phyloP scores from a whole-genome alignment of 2,888 invertebrate genomes.

The Vannuccia rotundouncinata region DNA sequence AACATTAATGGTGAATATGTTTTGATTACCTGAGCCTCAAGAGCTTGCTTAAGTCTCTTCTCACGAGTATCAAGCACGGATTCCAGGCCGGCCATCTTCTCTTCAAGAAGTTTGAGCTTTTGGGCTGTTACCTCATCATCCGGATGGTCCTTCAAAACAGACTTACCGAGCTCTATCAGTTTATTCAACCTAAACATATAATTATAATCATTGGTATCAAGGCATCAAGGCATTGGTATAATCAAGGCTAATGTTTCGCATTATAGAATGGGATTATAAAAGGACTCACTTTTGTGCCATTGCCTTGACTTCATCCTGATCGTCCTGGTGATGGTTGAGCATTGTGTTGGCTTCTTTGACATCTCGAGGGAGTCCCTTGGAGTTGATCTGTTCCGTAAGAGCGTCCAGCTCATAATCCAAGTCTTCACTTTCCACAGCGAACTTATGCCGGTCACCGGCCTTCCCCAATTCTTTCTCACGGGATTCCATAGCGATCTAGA shows the following conservation, averaged over 20 bases:
- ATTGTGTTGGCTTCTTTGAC: conserved; percentile 84
- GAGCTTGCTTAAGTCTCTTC: conserved; percentile 81
- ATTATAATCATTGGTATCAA: neutral
- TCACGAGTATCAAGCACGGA: conserved; percentile 87
- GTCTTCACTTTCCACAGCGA: conserved; percentile 66
- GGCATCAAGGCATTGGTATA: neutral
- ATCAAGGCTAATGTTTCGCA: neutral
- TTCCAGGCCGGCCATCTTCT: conserved; percentile 74
- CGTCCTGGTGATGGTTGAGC: conserved; percentile 79
- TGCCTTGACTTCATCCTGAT: conserved; percentile 79
- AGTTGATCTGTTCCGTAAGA: conserved; percentile 71
- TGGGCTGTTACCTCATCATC: conserved; percentile 65
- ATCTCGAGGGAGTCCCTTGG: conserved; percentile 48
- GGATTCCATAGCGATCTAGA: neutral
- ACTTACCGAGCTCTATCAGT: conserved; percentile 59
- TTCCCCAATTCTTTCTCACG: conserved; percentile 25
- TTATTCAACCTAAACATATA: conserved; percentile 47
- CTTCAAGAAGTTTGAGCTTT: conserved; percentile 65
- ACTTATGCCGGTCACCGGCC: conserved; percentile 21
- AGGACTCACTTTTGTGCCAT: conserved; percentile 74
- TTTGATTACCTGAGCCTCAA: conserved; percentile 71
- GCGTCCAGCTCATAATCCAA: conserved; percentile 72
- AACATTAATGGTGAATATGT: neutral
- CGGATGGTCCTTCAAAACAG: conserved; percentile 65
- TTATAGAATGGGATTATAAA: neutral